Evolutionary conservation across 2,113 vertebrate species (phyloP).

Genomic region (Aegithalos caudatus): DNA sequence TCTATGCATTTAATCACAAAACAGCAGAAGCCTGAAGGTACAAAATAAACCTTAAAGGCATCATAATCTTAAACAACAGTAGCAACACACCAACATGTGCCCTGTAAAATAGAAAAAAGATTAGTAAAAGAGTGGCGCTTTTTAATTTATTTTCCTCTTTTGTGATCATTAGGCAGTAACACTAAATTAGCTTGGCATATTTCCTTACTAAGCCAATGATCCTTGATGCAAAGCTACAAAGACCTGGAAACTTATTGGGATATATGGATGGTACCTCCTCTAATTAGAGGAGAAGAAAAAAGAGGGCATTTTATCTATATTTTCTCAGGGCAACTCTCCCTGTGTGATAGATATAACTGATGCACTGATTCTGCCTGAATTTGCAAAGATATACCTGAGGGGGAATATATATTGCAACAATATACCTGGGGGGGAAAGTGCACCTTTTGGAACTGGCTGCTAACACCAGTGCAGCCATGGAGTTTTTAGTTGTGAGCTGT

Average conservation of each 20-base stretch:
- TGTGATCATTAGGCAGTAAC: neutral
- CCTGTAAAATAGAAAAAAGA: neutral
- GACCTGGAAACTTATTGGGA: neutral
- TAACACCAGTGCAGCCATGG: neutral
- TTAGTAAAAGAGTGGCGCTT: neutral
- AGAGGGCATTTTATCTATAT: neutral
- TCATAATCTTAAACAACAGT: neutral
- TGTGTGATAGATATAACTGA: neutral
- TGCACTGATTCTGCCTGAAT: neutral
- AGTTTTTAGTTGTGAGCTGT: neutral
- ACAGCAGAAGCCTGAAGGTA: constrained; percentile 3
- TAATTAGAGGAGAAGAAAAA: neutral
- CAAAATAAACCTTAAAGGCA: constrained; percentile 17
- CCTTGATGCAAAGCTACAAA: neutral
- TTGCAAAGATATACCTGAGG: neutral
- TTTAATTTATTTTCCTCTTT: neutral
- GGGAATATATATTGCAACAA: neutral
- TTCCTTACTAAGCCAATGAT: neutral
- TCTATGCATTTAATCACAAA: constrained; percentile 32
- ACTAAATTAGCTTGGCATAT: neutral
- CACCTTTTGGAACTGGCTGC: neutral
- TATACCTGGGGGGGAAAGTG: neutral
- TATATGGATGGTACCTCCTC: neutral
- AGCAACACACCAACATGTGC: neutral
- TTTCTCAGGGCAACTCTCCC: neutral